These are phyloP conservation scores for Menura novaehollandiae DNA, from an alignment of 2,113 vertebrate genomes.

Conservation along the genomic window DNA sequence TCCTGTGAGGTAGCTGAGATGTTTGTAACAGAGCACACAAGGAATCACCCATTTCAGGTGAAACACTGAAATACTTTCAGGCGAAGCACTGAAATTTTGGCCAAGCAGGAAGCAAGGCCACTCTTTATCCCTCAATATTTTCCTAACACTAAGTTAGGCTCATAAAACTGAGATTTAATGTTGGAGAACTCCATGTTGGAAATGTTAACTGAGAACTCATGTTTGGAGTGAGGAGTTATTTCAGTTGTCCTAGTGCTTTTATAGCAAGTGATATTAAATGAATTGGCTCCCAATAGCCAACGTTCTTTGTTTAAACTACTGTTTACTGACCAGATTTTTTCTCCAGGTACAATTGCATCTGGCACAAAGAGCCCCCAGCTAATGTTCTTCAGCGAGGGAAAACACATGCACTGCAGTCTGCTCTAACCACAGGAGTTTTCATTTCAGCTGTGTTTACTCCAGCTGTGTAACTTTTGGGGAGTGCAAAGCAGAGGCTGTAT, in stretches of 20 bases:
- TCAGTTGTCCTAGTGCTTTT: neutral
- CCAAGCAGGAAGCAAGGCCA: neutral
- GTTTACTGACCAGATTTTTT: neutral
- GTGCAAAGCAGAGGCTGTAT: neutral
- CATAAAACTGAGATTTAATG: neutral
- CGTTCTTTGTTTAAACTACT: neutral
- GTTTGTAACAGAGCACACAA: neutral
- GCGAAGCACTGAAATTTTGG: neutral
- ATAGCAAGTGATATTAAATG: neutral
- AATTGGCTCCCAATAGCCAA: neutral
- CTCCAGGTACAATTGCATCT: neutral
- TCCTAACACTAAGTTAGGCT: neutral
- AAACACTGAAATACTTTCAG: neutral
- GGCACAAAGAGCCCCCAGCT: neutral
- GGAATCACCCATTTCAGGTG: neutral
- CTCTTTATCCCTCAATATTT: neutral
- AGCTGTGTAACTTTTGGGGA: neutral
- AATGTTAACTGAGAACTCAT: too few relatives aligned
- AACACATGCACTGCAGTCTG: neutral
- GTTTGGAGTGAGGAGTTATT: neutral
- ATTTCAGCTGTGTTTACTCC: neutral
- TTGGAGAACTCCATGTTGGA: too few relatives aligned
- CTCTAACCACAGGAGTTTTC: neutral
- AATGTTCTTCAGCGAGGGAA: neutral
- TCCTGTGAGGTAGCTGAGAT: neutral